A percentile compares a stretch with the other conserved stretches of the same genome.
These are phyloP conservation scores for Chaetodon trifascialis DNA, from an alignment of 2,113 vertebrate species.

Conservation along the genomic window DNA sequence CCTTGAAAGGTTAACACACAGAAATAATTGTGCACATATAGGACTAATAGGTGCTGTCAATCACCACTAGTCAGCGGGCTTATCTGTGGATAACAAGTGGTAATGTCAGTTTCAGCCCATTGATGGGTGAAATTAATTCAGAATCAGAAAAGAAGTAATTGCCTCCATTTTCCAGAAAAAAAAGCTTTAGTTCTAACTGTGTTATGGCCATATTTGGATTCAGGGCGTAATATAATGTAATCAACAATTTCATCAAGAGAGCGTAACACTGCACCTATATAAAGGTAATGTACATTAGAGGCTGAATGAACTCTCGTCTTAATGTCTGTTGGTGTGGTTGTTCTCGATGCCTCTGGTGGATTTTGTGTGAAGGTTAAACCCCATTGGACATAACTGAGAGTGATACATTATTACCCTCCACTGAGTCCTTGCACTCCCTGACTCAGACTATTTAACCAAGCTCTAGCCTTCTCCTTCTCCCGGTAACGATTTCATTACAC, in stretches of 20 bases:
- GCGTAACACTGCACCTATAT: neutral
- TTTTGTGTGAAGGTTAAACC: constrained; percentile 59
- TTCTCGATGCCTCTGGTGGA: constrained; percentile 1
- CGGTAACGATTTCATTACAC: constrained; percentile 46
- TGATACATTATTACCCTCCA: constrained; percentile 57
- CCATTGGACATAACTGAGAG: constrained; percentile 37
- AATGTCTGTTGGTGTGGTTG: constrained; percentile 6
- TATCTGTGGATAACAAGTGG: constrained; percentile 42
- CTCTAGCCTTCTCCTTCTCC: constrained; percentile 26
- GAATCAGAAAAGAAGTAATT: constrained; percentile 23
- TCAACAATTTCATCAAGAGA: neutral
- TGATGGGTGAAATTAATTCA: constrained; percentile 55
- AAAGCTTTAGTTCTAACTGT: neutral
- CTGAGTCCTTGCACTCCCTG: constrained; percentile 47
- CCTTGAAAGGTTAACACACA: constrained; percentile 56
- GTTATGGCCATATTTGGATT: neutral
- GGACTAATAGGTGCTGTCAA: constrained; percentile 41
- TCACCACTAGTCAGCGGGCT: constrained; percentile 45
- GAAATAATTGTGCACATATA: constrained; percentile 14
- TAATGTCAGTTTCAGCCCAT: constrained; percentile 43
- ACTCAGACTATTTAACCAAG: constrained; percentile 58
- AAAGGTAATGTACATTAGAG: constrained; percentile 1
- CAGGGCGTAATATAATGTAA: neutral
- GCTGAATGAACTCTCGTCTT: neutral
- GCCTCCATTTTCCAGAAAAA: neutral